phyloP scores from a whole-genome alignment of 2,113 vertebrate genomes.

The Mellivora capensis region DNA sequence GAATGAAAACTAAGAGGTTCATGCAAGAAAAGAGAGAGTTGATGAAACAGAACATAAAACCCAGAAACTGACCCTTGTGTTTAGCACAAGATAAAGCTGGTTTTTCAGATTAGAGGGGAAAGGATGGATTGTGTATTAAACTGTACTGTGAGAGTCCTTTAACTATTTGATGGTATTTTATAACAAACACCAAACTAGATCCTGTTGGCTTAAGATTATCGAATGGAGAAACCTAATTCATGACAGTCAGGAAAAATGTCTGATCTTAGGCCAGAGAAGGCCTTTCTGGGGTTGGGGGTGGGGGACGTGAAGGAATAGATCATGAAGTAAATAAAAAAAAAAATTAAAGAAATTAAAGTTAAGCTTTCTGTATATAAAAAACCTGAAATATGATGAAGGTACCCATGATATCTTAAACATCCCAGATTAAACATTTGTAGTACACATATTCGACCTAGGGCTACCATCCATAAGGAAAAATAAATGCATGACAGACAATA shows the following conservation, averaged over 20 bases:
- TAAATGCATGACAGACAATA: not conserved
- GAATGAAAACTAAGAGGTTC: not conserved
- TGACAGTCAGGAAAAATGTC: not conserved
- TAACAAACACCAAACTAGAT: conserved; percentile 13
- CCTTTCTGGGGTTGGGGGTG: not conserved
- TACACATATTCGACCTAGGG: not conserved
- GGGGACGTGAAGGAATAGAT: not conserved
- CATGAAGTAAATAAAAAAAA: not conserved
- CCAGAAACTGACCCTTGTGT: not conserved
- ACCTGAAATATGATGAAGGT: not conserved
- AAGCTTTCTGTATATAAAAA: not conserved
- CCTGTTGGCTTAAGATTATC: not conserved
- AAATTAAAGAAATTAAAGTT: not conserved
- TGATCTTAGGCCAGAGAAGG: not conserved
- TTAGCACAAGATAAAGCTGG: not conserved
- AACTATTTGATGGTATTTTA: not conserved
- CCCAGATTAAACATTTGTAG: not conserved
- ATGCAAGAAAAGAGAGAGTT: not conserved
- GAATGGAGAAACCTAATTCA: not conserved
- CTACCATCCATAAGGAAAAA: not conserved
- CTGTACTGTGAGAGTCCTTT: not conserved
- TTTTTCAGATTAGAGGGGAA: not conserved
- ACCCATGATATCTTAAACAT: not conserved
- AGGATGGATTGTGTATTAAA: not conserved
- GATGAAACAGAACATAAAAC: not conserved